Evolutionary conservation across 2,113 vertebrate genomes (phyloP).

Genomic region (Semnornis frantzii): DNA sequence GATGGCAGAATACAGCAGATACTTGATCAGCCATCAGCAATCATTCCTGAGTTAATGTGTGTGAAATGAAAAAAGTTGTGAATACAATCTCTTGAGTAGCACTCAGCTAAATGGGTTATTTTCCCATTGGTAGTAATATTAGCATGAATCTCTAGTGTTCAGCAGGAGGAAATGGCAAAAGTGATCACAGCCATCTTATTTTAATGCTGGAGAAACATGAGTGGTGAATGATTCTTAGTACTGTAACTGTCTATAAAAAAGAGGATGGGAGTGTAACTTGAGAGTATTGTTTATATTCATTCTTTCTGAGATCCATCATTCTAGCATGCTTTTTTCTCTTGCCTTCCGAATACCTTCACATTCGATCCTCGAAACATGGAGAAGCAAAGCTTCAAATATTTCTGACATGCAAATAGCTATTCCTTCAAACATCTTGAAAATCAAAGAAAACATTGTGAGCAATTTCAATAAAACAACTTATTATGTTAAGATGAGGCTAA

Average conservation of each 20-base stretch:
- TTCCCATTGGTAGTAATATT: conserved; percentile 41
- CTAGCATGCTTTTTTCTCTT: neutral
- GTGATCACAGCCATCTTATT: conserved; percentile 23
- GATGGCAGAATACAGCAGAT: neutral
- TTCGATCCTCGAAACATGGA: neutral
- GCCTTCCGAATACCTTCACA: neutral
- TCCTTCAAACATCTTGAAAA: conserved; percentile 14
- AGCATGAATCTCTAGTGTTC: conserved; percentile 3
- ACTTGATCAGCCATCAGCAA: conserved; percentile 23
- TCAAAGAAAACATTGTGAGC: neutral
- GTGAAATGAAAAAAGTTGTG: conserved; percentile 42
- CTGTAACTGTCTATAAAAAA: conserved; percentile 19
- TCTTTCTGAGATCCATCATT: conserved; percentile 39
- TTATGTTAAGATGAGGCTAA: neutral
- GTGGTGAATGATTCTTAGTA: conserved; percentile 42
- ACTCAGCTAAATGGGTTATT: conserved; percentile 57
- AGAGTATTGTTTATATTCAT: conserved; percentile 37
- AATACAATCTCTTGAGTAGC: conserved; percentile 30
- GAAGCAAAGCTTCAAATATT: conserved; percentile 8
- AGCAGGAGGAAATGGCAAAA: conserved; percentile 55
- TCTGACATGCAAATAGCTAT: neutral
- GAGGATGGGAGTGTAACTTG: conserved; percentile 37
- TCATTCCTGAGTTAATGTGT: conserved; percentile 41
- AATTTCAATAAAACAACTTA: neutral
- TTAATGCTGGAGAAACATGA: conserved; percentile 33